Conservation (phyloP, 2,888 invertebrate genomes). For the Alviniconcha strummeri region DNA sequence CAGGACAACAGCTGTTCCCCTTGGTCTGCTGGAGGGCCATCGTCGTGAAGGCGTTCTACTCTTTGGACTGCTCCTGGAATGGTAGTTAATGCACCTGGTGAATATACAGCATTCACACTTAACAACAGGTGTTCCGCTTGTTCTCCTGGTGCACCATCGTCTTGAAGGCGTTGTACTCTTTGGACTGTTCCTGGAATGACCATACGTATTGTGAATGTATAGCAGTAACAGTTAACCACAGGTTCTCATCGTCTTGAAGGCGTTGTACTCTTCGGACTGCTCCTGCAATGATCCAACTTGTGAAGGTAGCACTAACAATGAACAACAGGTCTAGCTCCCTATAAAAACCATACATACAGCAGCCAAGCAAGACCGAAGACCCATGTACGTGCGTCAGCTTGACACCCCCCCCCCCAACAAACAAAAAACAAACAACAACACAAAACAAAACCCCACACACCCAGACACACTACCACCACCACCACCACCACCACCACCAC, state of each 20-base stretch:
- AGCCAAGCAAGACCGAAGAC: too few relatives aligned
- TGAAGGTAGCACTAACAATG: too few relatives aligned
- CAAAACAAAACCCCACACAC: not conserved
- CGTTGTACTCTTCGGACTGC: conserved; percentile 56
- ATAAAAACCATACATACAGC: too few relatives aligned
- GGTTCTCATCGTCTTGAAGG: conserved; percentile 44
- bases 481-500: not conserved
- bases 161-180: conserved; percentile 56
- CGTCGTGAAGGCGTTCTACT: conserved; percentile 54
- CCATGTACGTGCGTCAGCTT: not conserved
- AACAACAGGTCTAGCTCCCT: too few relatives aligned
- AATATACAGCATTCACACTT: too few relatives aligned
- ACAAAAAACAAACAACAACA: not conserved
- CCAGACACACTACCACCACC: not conserved
- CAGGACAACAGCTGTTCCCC: conserved; percentile 39
- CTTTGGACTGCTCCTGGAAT: conserved; percentile 55
- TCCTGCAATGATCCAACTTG: conserved; percentile 45
- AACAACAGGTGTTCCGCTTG: conserved; percentile 32
- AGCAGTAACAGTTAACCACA: too few relatives aligned
- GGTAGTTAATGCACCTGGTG: not conserved
- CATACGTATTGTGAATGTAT: too few relatives aligned
- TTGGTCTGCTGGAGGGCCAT: conserved; percentile 45
- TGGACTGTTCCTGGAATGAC: conserved; percentile 53
- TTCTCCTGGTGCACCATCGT: conserved; percentile 46
- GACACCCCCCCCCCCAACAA: not conserved